phyloP scores from a whole-genome alignment of 2,113 vertebrate genomes.

The Coreoperca whiteheadi region DNA sequence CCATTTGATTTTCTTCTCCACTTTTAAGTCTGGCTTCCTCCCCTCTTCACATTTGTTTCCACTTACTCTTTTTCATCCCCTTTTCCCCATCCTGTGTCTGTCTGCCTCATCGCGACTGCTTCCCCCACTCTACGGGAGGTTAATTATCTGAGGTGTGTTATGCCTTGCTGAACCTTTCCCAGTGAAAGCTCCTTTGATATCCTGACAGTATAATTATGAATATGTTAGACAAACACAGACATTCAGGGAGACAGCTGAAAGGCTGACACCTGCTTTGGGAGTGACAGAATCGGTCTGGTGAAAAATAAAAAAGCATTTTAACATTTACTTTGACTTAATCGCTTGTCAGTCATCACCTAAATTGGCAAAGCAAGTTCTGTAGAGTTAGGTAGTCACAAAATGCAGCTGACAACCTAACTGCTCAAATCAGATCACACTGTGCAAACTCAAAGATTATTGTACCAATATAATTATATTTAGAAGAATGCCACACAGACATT shows the following conservation, averaged over 20 bases:
- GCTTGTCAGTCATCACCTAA: slow-evolving; percentile 19
- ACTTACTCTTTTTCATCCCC: slow-evolving; percentile 11
- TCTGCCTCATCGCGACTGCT: slow-evolving; percentile 37
- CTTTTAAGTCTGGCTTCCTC: slow-evolving; percentile 32
- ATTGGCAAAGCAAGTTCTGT: neutral
- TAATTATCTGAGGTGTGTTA: slow-evolving; percentile 70
- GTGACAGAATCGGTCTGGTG: neutral
- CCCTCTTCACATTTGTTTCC: neutral
- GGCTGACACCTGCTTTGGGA: slow-evolving; percentile 55
- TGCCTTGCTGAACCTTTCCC: slow-evolving; percentile 63
- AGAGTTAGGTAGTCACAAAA: neutral
- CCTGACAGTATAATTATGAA: slow-evolving; percentile 73
- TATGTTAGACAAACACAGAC: slow-evolving; percentile 44
- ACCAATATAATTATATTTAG: slow-evolving; percentile 16
- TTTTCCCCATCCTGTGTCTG: slow-evolving; percentile 10
- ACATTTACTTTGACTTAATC: slow-evolving; percentile 42
- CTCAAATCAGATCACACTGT: slow-evolving; percentile 28
- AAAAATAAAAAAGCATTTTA: slow-evolving; percentile 33
- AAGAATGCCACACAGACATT: slow-evolving; percentile 1
- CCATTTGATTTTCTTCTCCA: slow-evolving; percentile 17
- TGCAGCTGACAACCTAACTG: slow-evolving; percentile 9
- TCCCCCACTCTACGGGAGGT: slow-evolving; percentile 47
- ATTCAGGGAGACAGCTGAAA: slow-evolving; percentile 17
- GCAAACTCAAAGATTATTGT: slow-evolving; percentile 19
- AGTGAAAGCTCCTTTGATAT: slow-evolving; percentile 63